Conservation (phyloP, 2,888 invertebrate species). For the Nebria salina region DNA sequence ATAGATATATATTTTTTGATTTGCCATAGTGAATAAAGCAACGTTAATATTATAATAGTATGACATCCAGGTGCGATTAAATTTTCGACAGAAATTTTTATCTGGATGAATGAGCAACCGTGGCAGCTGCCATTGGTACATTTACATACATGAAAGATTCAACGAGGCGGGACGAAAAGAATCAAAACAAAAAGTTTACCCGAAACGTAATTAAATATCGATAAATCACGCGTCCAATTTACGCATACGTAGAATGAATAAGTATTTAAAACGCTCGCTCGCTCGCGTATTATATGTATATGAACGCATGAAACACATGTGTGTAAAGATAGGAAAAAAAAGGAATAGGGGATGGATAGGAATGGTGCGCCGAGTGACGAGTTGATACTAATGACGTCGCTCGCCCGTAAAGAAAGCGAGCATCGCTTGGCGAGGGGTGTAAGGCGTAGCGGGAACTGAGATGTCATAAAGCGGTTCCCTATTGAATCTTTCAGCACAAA, state of each 20-base stretch:
- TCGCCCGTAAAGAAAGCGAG: neutral
- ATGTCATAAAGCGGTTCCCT: conserved; percentile 37
- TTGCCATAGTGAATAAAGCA: no score
- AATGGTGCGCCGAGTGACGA: conserved; percentile 4
- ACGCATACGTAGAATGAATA: conserved; percentile 8
- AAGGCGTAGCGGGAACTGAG: neutral
- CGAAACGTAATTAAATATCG: conserved; percentile 52
- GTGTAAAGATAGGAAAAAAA: conserved; percentile 8
- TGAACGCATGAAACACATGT: conserved; percentile 14
- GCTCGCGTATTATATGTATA: neutral
- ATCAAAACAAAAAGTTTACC: conserved; percentile 49
- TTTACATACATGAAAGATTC: conserved; percentile 51
- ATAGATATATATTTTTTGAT: no score
- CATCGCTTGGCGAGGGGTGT: neutral
- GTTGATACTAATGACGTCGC: conserved; percentile 13
- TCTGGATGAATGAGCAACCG: conserved; percentile 53
- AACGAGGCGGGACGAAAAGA: conserved; percentile 50
- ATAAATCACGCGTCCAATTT: conserved; percentile 49
- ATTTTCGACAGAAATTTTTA: conserved; percentile 42
- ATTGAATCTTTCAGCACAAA: conserved; percentile 52
- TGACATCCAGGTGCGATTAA: conserved; percentile 28
- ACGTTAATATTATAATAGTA: no score
- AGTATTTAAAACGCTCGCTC: neutral
- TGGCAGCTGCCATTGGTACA: conserved; percentile 50
- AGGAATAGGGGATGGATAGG: neutral